These are phyloP conservation scores for Neodon shergylaensis DNA, from an alignment of 2,113 vertebrate species.

Conservation along the genomic window DNA sequence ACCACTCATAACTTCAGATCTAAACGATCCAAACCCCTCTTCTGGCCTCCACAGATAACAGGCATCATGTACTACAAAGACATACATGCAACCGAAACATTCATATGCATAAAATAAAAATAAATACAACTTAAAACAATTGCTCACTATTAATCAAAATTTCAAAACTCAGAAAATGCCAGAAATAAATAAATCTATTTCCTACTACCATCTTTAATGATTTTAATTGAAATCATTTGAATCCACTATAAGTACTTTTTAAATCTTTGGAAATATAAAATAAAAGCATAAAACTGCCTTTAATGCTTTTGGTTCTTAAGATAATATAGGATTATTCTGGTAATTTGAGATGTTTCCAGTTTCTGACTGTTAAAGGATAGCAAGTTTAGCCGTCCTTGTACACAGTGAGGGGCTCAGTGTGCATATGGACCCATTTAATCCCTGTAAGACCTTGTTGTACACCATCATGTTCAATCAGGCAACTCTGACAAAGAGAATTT, in stretches of 20 bases:
- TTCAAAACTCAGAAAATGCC: slow-evolving; percentile 48
- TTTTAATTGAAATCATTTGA: slow-evolving; percentile 9
- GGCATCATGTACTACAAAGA: neutral
- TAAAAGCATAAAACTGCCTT: neutral
- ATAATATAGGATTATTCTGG: neutral
- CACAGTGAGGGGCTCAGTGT: neutral
- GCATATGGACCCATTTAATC: neutral
- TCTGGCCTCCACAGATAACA: neutral
- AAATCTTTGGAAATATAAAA: slow-evolving; percentile 13
- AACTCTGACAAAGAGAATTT: neutral
- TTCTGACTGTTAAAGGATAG: neutral
- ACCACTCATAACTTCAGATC: too few species aligned
- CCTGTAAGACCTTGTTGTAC: neutral
- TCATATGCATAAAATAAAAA: neutral
- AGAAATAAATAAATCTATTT: slow-evolving; percentile 19
- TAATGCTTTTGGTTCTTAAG: neutral
- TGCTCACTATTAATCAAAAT: neutral
- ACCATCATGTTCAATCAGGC: neutral
- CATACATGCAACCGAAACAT: neutral
- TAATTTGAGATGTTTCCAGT: slow-evolving; percentile 14
- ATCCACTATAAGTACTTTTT: neutral
- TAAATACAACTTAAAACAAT: neutral
- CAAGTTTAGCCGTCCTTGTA: neutral
- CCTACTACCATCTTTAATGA: neutral
- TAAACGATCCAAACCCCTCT: neutral